Conservation (phyloP, 2,113 vertebrate species). For the Rhagologus leucostigma region DNA sequence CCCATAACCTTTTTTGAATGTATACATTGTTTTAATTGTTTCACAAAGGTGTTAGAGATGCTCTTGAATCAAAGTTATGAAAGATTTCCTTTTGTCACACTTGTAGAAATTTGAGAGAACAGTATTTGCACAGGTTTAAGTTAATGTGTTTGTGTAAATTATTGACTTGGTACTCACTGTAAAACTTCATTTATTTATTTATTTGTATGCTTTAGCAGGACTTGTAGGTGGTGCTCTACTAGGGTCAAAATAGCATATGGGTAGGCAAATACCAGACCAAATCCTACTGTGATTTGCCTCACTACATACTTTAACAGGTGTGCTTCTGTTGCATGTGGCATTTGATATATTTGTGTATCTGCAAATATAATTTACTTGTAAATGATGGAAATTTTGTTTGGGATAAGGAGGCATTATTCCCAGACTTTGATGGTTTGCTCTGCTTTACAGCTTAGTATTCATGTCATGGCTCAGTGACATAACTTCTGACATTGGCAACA, state of each 20-base stretch:
- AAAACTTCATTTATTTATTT: constrained; percentile 40
- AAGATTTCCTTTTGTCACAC: not conserved
- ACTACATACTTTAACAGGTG: not conserved
- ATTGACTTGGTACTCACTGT: constrained; percentile 23
- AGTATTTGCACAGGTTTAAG: constrained; percentile 3
- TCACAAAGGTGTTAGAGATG: not conserved
- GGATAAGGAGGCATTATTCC: not conserved
- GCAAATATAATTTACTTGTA: constrained; percentile 33
- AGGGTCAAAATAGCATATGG: constrained; percentile 33
- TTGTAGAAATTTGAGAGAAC: not conserved
- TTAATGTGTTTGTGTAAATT: constrained; percentile 30
- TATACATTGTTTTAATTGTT: not conserved
- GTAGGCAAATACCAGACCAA: constrained; percentile 37
- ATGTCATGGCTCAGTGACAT: not conserved
- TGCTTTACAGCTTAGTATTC: constrained; percentile 11
- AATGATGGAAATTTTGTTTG: not conserved
- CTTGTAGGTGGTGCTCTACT: constrained; percentile 25
- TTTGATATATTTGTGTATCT: constrained; percentile 48
- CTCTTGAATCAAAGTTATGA: not conserved
- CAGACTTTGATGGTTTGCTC: not conserved
- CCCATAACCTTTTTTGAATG: not conserved
- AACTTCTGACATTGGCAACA: constrained; percentile 17
- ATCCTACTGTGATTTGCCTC: constrained; percentile 18
- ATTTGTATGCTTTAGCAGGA: constrained; percentile 45
- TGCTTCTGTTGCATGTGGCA: constrained; percentile 31